Percentiles rank a stretch among this genome's conserved stretches.
Evolutionary conservation across 1,140 invertebrate species (phyloP).

Genomic region (Leptoteleia sp.): DNA sequence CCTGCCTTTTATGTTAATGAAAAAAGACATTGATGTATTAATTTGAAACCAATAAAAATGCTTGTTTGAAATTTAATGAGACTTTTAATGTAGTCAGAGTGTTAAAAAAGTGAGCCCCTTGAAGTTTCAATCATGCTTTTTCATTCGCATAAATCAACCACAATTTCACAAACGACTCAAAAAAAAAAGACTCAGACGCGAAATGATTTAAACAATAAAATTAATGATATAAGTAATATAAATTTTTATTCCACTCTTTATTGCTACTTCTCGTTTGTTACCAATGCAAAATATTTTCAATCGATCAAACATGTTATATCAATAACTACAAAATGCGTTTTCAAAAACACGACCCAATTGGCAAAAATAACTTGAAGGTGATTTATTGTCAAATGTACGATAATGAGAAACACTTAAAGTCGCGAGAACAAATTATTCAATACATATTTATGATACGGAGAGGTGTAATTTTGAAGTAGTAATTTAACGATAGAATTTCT

Average conservation of each 20-base stretch:
- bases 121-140: constrained; percentile 24
- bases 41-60: constrained; percentile 25
- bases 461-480: constrained; percentile 43
- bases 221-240: not conserved
- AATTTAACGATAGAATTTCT: constrained; percentile 37
- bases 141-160: constrained; percentile 30
- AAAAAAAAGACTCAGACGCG: too few species aligned
- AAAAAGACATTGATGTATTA: constrained; percentile 14
- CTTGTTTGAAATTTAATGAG: constrained; percentile 39
- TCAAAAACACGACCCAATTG: constrained; percentile 16
- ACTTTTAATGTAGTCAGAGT: constrained; percentile 22
- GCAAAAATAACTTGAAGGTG: constrained; percentile 20
- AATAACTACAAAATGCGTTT: too few species aligned
- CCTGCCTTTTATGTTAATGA: too few species aligned
- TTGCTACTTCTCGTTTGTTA: not conserved
- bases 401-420: constrained; percentile 39
- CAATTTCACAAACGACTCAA: constrained; percentile 3
- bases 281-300: constrained; percentile 22
- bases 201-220: not conserved
- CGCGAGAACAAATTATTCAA: constrained; percentile 33
- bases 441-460: constrained; percentile 20
- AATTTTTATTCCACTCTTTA: not conserved
- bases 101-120: constrained; percentile 21
- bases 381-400: constrained; percentile 39
- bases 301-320: too few species aligned